Conservation (phyloP, 2,797 vertebrate species). For the Caiman crocodilus region DNA sequence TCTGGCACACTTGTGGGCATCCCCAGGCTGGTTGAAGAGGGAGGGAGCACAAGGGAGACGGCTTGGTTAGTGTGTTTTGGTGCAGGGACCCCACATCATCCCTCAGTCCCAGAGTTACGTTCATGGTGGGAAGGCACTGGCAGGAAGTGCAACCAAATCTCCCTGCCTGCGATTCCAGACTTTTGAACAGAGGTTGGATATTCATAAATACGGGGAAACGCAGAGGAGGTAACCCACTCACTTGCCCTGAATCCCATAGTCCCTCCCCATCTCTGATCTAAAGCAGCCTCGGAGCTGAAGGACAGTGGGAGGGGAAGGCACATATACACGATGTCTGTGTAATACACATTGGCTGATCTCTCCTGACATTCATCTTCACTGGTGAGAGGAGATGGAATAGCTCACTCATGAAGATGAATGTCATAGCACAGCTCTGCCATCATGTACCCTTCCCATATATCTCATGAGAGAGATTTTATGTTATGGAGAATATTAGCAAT, state of each 20-base stretch:
- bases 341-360: slow-evolving; percentile 34
- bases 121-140: neutral
- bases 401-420: slow-evolving; percentile 77
- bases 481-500: slow-evolving; percentile 49
- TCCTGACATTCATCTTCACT: slow-evolving; percentile 67
- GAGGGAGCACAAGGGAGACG: neutral
- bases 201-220: neutral
- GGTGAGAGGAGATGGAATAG: slow-evolving; percentile 18
- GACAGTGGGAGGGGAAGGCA: slow-evolving; percentile 27
- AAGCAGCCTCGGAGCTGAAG: slow-evolving; percentile 36
- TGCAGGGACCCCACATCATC: neutral
- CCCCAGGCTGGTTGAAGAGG: neutral
- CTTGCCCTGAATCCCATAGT: neutral
- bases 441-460: neutral
- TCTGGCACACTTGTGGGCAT: neutral
- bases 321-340: rapidly evolving
- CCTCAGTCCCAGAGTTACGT: neutral
- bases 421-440: slow-evolving; percentile 32
- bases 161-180: neutral
- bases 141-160: neutral
- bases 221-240: neutral
- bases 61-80: neutral
- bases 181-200: neutral
- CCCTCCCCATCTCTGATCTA: neutral
- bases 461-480: slow-evolving; percentile 61